phyloP scores from a whole-genome alignment of 2,888 invertebrate species.

The Drosophila eohydei region DNA sequence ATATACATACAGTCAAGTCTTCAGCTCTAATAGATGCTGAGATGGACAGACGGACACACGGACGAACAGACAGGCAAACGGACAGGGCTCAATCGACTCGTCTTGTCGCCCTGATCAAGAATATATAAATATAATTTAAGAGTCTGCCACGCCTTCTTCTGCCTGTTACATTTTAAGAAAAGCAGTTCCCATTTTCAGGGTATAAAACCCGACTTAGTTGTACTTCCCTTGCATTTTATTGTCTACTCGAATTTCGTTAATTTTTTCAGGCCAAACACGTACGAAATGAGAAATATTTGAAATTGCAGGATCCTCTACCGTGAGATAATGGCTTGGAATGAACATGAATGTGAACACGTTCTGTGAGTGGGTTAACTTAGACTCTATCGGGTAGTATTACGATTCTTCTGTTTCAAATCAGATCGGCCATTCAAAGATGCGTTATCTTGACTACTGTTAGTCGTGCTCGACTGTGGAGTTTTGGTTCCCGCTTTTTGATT shows the following conservation, averaged over 20 bases:
- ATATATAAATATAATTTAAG: too few species aligned
- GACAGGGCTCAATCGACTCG: too few species aligned
- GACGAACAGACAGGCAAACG: too few species aligned
- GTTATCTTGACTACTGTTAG: too few species aligned
- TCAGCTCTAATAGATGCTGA: too few species aligned
- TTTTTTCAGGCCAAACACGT: conserved; percentile 16
- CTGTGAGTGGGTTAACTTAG: not conserved
- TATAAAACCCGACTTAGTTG: not conserved
- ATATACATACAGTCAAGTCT: too few species aligned
- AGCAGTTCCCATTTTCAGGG: too few species aligned
- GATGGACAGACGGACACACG: too few species aligned
- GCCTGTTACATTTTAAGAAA: too few species aligned
- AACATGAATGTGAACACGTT: not conserved
- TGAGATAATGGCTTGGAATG: not conserved
- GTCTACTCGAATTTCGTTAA: conserved; percentile 26
- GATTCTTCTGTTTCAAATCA: not conserved
- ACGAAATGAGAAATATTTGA: conserved; percentile 18
- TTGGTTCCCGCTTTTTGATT: not conserved
- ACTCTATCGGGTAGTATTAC: not conserved
- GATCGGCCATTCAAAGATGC: not conserved
- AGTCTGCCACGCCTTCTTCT: too few species aligned
- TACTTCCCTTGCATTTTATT: conserved; percentile 16
- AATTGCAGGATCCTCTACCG: not conserved
- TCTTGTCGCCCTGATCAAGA: too few species aligned
- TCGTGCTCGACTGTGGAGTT: not conserved